Percentiles rank a stretch among this genome's conserved stretches.
Conservation (phyloP, 2,113 vertebrate genomes). For the Cygnus buccinator region DNA sequence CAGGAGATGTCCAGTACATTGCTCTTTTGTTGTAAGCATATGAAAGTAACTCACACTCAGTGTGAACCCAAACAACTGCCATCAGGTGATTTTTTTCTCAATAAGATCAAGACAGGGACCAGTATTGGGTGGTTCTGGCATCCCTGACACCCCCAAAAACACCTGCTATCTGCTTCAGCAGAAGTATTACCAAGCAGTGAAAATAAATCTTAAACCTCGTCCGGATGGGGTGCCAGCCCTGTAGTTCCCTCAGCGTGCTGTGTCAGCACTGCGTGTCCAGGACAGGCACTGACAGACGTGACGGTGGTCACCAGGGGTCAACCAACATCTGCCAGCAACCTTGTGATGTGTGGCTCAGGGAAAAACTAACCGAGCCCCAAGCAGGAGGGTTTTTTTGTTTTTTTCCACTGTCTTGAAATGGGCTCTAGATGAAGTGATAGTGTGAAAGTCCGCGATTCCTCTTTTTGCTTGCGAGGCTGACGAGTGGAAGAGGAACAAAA, state of each 20-base stretch:
- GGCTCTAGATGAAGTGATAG: not conserved
- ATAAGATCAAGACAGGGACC: not conserved
- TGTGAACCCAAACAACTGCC: not conserved
- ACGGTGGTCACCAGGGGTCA: not conserved
- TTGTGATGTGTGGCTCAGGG: not conserved
- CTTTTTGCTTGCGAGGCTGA: not conserved
- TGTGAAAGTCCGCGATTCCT: not conserved
- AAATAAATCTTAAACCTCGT: not conserved
- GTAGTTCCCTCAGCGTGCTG: not conserved
- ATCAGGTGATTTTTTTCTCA: not conserved
- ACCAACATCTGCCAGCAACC: not conserved
- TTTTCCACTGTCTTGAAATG: not conserved
- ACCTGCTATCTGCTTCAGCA: not conserved
- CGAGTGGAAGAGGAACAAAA: slow-evolving; percentile 37
- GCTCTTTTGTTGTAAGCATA: not conserved
- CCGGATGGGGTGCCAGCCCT: not conserved
- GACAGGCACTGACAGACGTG: not conserved
- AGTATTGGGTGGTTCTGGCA: not conserved
- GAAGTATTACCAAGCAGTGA: not conserved
- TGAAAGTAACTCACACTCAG: not conserved
- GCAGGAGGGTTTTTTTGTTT: not conserved
- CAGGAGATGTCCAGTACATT: not conserved
- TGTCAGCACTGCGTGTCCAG: not conserved
- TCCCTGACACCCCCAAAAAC: not conserved
- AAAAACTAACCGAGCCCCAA: not conserved